phyloP scores from a whole-genome alignment of 1,140 invertebrate genomes.

The Neelides sp. region DNA sequence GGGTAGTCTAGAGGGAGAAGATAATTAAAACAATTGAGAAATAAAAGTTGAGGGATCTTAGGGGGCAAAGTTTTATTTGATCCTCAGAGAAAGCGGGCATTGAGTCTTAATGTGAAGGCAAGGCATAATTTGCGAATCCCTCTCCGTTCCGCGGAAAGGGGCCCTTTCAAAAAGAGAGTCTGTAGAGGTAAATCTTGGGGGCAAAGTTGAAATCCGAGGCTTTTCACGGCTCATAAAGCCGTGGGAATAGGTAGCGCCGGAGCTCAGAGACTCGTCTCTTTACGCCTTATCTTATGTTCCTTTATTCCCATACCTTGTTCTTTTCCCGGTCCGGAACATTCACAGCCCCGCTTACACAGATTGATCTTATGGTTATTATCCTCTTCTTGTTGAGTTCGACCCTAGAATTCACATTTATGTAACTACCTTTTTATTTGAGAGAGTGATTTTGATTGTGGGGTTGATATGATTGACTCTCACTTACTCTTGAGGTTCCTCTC shows the following conservation, averaged over 20 bases:
- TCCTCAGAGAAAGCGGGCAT: background rate
- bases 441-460: too few relatives aligned
- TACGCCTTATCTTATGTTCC: conserved; percentile 14
- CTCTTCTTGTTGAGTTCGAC: too few relatives aligned
- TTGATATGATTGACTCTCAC: too few relatives aligned
- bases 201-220: conserved; percentile 20
- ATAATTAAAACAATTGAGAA: conserved; percentile 30
- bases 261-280: conserved; percentile 14
- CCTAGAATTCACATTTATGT: too few relatives aligned
- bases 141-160: background rate
- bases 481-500: too few relatives aligned
- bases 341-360: too few relatives aligned
- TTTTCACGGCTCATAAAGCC: conserved; percentile 29
- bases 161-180: too few relatives aligned
- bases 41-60: conserved; percentile 23
- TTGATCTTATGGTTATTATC: conserved; percentile 24
- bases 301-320: conserved; percentile 8
- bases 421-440: too few relatives aligned
- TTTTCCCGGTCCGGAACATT: too few relatives aligned
- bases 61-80: background rate
- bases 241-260: conserved; percentile 19
- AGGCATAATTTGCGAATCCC: background rate
- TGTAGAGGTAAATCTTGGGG: conserved; percentile 24
- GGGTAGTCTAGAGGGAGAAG: background rate
- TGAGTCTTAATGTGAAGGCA: background rate